These are phyloP conservation scores for Leptopilina clavipes DNA, from an alignment of 1,140 invertebrate species.

Conservation along the genomic window DNA sequence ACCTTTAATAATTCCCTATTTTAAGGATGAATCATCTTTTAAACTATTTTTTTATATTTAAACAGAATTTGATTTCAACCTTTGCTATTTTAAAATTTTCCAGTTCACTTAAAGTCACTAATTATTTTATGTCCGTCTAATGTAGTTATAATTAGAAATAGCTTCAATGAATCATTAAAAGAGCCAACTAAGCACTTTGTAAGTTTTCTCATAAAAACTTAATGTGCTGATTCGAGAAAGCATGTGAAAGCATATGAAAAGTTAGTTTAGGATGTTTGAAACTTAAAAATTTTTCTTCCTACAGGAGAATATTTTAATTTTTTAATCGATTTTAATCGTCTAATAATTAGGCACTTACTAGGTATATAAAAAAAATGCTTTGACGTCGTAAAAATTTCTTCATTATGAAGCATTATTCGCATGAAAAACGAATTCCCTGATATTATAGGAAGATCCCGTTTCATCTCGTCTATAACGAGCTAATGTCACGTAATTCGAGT, in stretches of 20 bases:
- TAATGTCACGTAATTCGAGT: conserved; percentile 29
- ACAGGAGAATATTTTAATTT: not conserved
- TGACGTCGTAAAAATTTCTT: not conserved
- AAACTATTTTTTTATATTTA: no score
- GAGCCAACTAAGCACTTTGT: not conserved
- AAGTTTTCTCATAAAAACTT: not conserved
- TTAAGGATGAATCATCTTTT: no score
- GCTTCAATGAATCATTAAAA: not conserved
- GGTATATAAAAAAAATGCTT: not conserved
- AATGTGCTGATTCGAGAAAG: conserved; percentile 2
- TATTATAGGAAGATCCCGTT: conserved; percentile 23
- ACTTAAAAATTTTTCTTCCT: not conserved
- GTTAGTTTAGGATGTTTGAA: conserved; percentile 10
- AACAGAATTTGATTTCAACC: no score
- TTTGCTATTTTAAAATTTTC: not conserved
- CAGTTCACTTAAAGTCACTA: not conserved
- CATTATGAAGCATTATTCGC: not conserved
- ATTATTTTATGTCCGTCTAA: not conserved
- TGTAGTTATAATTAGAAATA: not conserved
- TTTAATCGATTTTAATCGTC: not conserved
- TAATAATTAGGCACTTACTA: not conserved
- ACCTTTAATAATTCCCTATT: no score
- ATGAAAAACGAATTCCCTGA: conserved; percentile 4
- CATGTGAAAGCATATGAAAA: not conserved
- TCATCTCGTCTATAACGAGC: conserved; percentile 12